Evolutionary conservation across 92 coral and sea anemone species (phyloP).

Genomic region (Phenganax subtilis): DNA sequence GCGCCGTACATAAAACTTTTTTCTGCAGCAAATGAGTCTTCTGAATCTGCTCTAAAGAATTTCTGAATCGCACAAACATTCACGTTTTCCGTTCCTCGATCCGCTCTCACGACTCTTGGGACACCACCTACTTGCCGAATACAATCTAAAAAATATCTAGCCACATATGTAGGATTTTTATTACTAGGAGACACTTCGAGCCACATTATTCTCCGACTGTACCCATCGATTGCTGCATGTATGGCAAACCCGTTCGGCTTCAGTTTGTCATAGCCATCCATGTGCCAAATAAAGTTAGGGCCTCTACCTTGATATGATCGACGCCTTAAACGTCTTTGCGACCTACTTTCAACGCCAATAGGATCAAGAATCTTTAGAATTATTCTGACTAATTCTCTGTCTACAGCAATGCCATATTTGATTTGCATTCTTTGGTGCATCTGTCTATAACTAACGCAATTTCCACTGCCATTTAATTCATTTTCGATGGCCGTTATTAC

Average conservation of each 20-base stretch:
- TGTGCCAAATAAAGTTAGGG: conserved; percentile 3
- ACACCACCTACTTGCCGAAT: background rate
- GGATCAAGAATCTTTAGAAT: conserved; percentile 37
- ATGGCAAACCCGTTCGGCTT: background rate
- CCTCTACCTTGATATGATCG: background rate
- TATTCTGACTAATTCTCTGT: conserved; percentile 30
- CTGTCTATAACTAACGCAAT: conserved; percentile 37
- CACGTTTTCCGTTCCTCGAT: background rate
- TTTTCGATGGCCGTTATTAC: conserved; percentile 27
- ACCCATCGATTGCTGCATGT: background rate
- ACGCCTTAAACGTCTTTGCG: conserved; percentile 23
- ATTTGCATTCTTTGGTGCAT: conserved; percentile 34
- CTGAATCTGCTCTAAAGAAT: conserved; percentile 2
- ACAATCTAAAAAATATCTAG: background rate
- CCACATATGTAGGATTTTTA: background rate
- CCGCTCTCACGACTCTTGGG: background rate
- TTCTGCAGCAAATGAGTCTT: conserved; percentile 4
- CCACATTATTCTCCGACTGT: background rate
- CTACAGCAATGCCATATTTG: conserved; percentile 25
- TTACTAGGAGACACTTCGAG: conserved; percentile 1
- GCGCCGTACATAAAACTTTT: background rate
- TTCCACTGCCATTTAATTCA: conserved; percentile 39
- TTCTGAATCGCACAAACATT: conserved; percentile 1
- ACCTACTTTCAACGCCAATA: conserved; percentile 31
- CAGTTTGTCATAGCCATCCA: conserved; percentile 8